phyloP scores from a whole-genome alignment of 2,113 vertebrate species.

The Galemys pyrenaicus region DNA sequence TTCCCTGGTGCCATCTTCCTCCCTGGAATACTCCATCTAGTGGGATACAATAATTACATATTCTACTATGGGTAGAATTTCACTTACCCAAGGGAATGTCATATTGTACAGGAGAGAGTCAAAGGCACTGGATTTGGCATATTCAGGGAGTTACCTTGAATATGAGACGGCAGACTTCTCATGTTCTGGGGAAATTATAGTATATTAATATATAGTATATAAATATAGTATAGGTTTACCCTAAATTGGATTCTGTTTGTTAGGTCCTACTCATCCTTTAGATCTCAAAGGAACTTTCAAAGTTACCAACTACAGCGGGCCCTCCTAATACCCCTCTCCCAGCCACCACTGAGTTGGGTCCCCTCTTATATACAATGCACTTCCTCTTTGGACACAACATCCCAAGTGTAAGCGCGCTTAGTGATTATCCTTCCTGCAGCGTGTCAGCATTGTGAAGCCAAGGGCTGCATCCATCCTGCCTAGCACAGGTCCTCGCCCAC shows the following conservation, averaged over 20 bases:
- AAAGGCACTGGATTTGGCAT: not conserved
- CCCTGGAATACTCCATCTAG: not conserved
- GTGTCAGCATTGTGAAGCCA: not conserved
- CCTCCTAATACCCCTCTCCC: not conserved
- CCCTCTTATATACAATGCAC: not conserved
- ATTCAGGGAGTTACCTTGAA: not conserved
- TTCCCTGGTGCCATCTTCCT: conserved; percentile 9
- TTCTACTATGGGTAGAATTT: not conserved
- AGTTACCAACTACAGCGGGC: not conserved
- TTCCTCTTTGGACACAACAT: not conserved
- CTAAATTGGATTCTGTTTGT: not conserved
- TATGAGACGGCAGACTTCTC: not conserved
- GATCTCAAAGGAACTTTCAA: not conserved
- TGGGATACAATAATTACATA: not conserved
- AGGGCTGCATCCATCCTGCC: not conserved
- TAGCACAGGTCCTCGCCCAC: not conserved
- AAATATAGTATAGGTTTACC: not conserved
- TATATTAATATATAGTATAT: too few species aligned
- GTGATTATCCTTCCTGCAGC: not conserved
- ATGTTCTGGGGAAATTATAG: conserved; percentile 16
- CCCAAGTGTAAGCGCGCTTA: not conserved
- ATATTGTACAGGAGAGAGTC: not conserved
- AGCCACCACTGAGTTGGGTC: not conserved
- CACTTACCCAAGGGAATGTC: not conserved
- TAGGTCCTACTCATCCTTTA: not conserved